These are phyloP conservation scores for Tenthredo notha DNA, from an alignment of 2,888 invertebrate species.

Conservation along the genomic window DNA sequence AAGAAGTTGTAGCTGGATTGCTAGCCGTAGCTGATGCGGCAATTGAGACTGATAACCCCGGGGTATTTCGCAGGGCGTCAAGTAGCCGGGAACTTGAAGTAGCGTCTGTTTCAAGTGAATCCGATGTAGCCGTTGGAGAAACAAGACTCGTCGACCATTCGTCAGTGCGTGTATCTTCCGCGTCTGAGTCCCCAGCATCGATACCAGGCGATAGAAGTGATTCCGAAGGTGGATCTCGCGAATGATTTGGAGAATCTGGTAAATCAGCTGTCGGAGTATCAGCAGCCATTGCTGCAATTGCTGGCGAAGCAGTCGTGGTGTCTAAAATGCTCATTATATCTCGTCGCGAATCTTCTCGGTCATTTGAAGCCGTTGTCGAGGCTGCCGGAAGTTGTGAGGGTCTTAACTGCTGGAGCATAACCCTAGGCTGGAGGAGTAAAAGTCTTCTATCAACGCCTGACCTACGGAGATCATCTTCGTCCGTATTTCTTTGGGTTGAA, in stretches of 20 bases:
- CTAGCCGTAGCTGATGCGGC: conserved; percentile 58
- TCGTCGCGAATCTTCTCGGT: conserved; percentile 64
- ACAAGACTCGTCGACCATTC: conserved; percentile 16
- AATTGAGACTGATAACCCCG: conserved; percentile 73
- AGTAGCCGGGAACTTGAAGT: conserved; percentile 69
- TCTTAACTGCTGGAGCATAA: conserved; percentile 73
- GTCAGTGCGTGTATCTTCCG: background rate
- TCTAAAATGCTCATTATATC: conserved; percentile 73
- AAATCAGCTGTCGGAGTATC: conserved; percentile 70
- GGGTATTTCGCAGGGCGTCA: conserved; percentile 72
- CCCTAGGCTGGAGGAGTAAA: conserved; percentile 74
- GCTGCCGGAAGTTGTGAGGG: conserved; percentile 67
- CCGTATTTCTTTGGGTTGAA: conserved; percentile 64
- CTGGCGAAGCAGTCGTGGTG: conserved; percentile 68
- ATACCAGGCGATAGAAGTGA: background rate
- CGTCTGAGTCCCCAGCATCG: background rate
- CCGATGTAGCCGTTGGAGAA: background rate
- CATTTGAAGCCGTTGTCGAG: conserved; percentile 63
- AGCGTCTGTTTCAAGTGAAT: background rate
- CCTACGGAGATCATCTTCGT: conserved; percentile 56
- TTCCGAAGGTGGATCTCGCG: background rate
- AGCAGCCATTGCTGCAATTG: conserved; percentile 68
- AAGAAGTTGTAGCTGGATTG: background rate
- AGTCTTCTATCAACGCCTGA: conserved; percentile 60
- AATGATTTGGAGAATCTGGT: conserved; percentile 62